phyloP scores from a whole-genome alignment of 2,113 vertebrate species.

The Daphoenositta chrysoptera region DNA sequence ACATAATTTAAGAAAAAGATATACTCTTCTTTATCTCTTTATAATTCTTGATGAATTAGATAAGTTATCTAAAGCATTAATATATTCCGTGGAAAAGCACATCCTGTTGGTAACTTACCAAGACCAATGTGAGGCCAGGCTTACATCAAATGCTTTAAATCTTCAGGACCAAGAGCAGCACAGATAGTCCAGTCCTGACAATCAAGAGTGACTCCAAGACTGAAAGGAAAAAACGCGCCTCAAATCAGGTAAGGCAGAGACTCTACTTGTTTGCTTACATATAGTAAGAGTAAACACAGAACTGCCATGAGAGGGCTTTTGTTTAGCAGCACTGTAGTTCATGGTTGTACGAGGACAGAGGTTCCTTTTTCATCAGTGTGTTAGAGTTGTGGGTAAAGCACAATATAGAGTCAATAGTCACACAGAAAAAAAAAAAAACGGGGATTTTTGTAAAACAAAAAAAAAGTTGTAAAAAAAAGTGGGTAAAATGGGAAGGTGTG shows the following conservation, averaged over 20 bases:
- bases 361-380: not conserved
- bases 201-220: slow-evolving; percentile 76
- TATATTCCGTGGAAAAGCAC: not conserved
- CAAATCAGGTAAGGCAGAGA: slow-evolving; percentile 79
- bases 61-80: not conserved
- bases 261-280: not conserved
- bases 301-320: not conserved
- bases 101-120: not conserved
- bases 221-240: slow-evolving; percentile 84
- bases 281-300: not conserved
- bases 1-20: not conserved
- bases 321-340: not conserved
- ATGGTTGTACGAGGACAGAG: not conserved
- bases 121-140: not conserved
- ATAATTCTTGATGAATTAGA: not conserved
- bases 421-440: not conserved
- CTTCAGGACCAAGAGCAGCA: slow-evolving; percentile 83
- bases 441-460: not conserved
- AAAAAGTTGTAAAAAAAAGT: too few species aligned
- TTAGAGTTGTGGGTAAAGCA: not conserved
- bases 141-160: not conserved
- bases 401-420: not conserved
- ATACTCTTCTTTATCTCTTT: not conserved
- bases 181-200: slow-evolving; percentile 53
- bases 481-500: not conserved